A percentile compares a stretch with the other conserved stretches of the same genome.
phyloP scores from a whole-genome alignment of 2,797 vertebrate genomes.

The Peromyscus attwateri region DNA sequence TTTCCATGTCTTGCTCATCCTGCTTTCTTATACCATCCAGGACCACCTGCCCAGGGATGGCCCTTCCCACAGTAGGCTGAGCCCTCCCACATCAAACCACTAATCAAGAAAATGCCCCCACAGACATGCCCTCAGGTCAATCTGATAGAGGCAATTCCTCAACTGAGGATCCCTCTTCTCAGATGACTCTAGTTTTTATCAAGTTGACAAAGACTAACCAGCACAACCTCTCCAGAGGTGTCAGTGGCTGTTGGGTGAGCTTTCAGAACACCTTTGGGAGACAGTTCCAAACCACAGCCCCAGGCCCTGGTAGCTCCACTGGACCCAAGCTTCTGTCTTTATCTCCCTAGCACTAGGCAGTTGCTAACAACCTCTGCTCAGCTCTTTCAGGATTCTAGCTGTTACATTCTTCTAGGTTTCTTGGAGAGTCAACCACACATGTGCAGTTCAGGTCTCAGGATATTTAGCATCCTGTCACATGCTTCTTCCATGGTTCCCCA shows the following conservation, averaged over 20 bases:
- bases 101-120: neutral
- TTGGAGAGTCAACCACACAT: fast-evolving
- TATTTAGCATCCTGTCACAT: neutral
- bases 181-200: neutral
- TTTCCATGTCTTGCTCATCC: neutral
- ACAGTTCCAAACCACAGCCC: neutral
- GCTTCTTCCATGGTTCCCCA: fast-evolving
- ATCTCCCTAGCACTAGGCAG: neutral
- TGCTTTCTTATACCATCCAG: neutral
- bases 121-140: neutral
- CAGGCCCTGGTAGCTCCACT: neutral
- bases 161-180: neutral
- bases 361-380: neutral
- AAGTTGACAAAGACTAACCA: neutral
- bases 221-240: neutral
- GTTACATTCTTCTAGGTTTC: neutral
- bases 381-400: neutral
- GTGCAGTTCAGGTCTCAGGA: neutral
- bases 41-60: neutral
- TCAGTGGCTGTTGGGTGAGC: too few species aligned
- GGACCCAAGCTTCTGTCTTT: neutral
- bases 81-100: neutral
- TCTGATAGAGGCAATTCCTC: neutral
- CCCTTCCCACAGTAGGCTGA: neutral
- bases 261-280: neutral